Evolutionary conservation across 1,140 invertebrate species (phyloP).

Genomic region (Proctacanthus coquilletti): DNA sequence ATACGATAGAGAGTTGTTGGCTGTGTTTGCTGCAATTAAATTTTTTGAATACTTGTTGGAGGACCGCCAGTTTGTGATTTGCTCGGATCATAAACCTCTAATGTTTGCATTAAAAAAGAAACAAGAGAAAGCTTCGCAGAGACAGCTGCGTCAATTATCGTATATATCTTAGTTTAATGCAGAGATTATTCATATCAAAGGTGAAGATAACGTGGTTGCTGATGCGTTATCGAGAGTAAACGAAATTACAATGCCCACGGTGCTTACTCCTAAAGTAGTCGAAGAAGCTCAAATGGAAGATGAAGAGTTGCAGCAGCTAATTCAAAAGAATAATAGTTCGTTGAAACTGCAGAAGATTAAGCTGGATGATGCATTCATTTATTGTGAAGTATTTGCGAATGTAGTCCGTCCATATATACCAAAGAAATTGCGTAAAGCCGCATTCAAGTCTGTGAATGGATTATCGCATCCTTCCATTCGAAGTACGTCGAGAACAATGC

Average conservation of each 20-base stretch:
- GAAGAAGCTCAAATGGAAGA: conserved; percentile 10
- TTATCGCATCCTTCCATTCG: conserved; percentile 1
- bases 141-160: conserved; percentile 21
- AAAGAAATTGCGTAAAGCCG: background rate
- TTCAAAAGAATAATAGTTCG: conserved; percentile 16
- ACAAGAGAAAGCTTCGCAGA: conserved; percentile 13
- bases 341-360: conserved; percentile 4
- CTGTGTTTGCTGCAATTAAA: conserved; percentile 16
- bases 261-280: conserved; percentile 9
- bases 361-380: conserved; percentile 1
- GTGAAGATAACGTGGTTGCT: conserved; percentile 21
- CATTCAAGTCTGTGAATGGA: conserved; percentile 1
- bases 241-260: conserved; percentile 6
- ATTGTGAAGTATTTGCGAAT: conserved; percentile 11
- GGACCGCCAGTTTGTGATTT: conserved; percentile 22
- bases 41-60: conserved; percentile 25
- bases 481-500: conserved; percentile 1
- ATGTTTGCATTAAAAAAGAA: conserved; percentile 18
- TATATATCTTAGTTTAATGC: conserved; percentile 28
- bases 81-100: conserved; percentile 30
- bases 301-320: conserved; percentile 3
- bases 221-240: conserved; percentile 19
- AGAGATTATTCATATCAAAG: conserved; percentile 21
- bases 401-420: conserved; percentile 3
- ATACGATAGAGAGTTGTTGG: conserved; percentile 22